Percentiles rank a stretch among this genome's conserved stretches.
Conservation (phyloP, 2,113 vertebrate genomes). For the Apaloderma vittatum region DNA sequence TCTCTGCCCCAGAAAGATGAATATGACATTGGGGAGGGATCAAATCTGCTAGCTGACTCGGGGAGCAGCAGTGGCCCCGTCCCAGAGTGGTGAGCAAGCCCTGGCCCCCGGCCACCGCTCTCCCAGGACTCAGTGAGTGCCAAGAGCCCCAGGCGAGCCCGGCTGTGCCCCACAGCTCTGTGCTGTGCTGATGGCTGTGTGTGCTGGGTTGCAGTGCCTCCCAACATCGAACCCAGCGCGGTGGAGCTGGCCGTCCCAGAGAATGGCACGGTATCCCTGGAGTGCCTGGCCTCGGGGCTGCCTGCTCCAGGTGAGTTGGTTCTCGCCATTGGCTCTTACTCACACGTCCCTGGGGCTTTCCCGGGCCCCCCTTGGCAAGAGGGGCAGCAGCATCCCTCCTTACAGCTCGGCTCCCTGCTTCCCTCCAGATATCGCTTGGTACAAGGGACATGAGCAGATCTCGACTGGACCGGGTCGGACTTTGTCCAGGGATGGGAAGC, state of each 20-base stretch:
- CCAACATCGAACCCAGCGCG: constrained; percentile 68
- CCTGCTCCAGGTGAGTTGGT: constrained; percentile 65
- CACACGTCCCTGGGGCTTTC: fast-evolving
- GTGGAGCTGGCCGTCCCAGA: constrained; percentile 63
- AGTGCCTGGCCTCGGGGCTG: constrained; percentile 78
- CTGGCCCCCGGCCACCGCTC: too few relatives aligned
- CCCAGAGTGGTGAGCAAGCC: fast-evolving
- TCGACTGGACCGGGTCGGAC: not conserved
- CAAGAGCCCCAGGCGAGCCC: fast-evolving
- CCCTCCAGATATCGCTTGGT: constrained; percentile 75
- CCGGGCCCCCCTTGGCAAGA: too few relatives aligned
- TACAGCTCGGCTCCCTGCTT: not conserved
- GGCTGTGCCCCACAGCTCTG: fast-evolving
- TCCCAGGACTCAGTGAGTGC: fast-evolving
- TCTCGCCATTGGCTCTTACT: not conserved
- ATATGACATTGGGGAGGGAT: not conserved
- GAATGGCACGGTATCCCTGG: constrained; percentile 56
- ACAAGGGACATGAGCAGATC: constrained; percentile 61
- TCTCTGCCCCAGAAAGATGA: not conserved
- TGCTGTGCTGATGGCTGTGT: fast-evolving
- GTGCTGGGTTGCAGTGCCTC: constrained; percentile 69
- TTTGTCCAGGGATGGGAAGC: constrained; percentile 53
- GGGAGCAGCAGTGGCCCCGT: not conserved
- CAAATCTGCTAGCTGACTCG: not conserved
- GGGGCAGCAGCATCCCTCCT: not conserved